Percentiles rank a stretch among this genome's conserved stretches.
Evolutionary conservation across 2,888 invertebrate species (phyloP).

Genomic region (Leucania comma): DNA sequence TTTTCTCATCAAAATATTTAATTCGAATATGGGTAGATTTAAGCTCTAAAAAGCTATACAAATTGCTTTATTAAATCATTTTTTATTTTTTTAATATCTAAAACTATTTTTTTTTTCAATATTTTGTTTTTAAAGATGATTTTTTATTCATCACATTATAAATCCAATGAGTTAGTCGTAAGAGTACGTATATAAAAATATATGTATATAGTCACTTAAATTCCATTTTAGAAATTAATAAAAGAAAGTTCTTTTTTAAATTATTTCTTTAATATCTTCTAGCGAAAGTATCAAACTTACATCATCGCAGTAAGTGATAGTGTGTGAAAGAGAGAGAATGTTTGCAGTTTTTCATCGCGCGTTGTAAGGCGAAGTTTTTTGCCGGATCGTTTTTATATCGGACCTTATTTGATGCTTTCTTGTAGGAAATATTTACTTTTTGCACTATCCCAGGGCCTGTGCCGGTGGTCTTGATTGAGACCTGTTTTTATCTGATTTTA

Average conservation of each 20-base stretch:
- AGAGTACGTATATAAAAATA: too few relatives aligned
- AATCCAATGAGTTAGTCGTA: too few relatives aligned
- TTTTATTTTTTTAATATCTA: too few relatives aligned
- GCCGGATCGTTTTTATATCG: constrained; percentile 80
- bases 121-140: too few relatives aligned
- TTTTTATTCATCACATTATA: background rate
- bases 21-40: too few relatives aligned
- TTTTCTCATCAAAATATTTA: too few relatives aligned
- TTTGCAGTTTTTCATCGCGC: constrained; percentile 82
- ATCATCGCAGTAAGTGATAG: constrained; percentile 68
- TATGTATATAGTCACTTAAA: too few relatives aligned
- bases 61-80: too few relatives aligned
- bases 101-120: too few relatives aligned
- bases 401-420: constrained; percentile 77
- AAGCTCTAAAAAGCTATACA: too few relatives aligned
- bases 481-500: constrained; percentile 32
- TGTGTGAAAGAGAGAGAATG: constrained; percentile 80
- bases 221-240: too few relatives aligned
- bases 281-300: constrained; percentile 79
- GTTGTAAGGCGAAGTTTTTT: constrained; percentile 75
- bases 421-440: constrained; percentile 77
- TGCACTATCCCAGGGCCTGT: constrained; percentile 60
- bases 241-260: background rate
- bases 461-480: constrained; percentile 78
- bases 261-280: background rate